Conservation (phyloP, 1,140 invertebrate genomes). For the Sycobia sp. region DNA sequence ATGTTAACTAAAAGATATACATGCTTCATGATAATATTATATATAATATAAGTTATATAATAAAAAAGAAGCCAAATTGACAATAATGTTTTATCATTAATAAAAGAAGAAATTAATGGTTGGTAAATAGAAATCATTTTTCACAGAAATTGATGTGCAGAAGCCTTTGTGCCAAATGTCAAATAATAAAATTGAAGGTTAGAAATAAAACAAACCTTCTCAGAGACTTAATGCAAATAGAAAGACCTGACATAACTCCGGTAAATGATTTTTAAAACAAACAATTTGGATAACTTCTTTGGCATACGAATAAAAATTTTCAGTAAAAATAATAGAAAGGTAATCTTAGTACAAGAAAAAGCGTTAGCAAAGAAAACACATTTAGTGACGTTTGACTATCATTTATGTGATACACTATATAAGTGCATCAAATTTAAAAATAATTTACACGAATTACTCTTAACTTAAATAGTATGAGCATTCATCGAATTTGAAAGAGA, state of each 20-base stretch:
- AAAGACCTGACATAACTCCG: conserved; percentile 13
- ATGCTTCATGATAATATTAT: not conserved
- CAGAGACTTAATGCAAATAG: not conserved
- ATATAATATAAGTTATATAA: not conserved
- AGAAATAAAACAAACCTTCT: conserved; percentile 19
- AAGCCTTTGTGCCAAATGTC: no score
- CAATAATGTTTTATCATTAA: no score
- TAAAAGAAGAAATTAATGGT: no score
- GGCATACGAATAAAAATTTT: not conserved
- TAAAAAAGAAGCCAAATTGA: no score
- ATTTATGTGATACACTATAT: no score
- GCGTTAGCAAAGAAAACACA: no score
- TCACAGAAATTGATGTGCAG: not conserved
- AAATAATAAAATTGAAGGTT: conserved; percentile 13
- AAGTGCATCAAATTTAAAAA: no score
- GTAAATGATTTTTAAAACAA: not conserved
- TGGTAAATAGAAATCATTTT: no score
- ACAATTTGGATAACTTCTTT: not conserved
- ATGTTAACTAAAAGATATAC: not conserved
- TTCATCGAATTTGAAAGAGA: no score
- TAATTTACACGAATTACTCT: no score
- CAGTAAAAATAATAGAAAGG: not conserved
- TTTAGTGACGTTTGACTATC: no score
- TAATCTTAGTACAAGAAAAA: not conserved
- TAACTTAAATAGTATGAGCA: no score